A percentile compares a stretch with the other conserved stretches of the same genome.
Conservation (phyloP, 2,113 vertebrate genomes). For the Pyrgilauda ruficollis region DNA sequence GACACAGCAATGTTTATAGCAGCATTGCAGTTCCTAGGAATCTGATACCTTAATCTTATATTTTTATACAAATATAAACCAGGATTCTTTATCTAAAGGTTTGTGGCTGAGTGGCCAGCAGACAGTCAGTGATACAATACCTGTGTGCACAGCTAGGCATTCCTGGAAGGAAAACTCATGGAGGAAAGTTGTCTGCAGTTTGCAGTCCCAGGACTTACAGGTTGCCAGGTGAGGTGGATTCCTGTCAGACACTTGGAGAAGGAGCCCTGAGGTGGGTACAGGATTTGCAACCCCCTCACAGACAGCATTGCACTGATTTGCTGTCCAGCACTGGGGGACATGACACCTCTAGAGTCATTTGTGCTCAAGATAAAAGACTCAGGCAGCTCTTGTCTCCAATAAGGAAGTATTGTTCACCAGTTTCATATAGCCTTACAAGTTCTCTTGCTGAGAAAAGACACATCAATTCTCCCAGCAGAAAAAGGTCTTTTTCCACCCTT, state of each 20-base stretch:
- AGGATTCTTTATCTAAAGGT: accelerated
- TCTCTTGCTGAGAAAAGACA: not conserved
- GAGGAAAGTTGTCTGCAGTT: not conserved
- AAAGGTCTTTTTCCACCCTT: not conserved
- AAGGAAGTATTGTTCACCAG: not conserved
- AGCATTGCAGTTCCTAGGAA: not conserved
- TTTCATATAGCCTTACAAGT: not conserved
- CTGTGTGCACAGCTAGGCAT: not conserved
- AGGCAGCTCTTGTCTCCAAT: not conserved
- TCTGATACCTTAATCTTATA: not conserved
- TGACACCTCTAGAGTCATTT: not conserved
- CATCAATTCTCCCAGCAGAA: not conserved
- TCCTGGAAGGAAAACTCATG: not conserved
- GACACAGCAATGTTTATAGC: not conserved
- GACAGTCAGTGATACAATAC: accelerated
- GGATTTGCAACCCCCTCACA: not conserved
- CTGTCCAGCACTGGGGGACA: accelerated
- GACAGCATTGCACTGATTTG: accelerated
- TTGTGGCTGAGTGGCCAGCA: not conserved
- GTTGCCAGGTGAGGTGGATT: accelerated
- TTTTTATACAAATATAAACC: not conserved
- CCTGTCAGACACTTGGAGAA: not conserved
- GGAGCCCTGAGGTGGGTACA: not conserved
- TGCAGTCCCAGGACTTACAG: not conserved
- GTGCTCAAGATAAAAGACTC: not conserved